phyloP scores from a whole-genome alignment of 2,797 vertebrate species.

The Avahi laniger region DNA sequence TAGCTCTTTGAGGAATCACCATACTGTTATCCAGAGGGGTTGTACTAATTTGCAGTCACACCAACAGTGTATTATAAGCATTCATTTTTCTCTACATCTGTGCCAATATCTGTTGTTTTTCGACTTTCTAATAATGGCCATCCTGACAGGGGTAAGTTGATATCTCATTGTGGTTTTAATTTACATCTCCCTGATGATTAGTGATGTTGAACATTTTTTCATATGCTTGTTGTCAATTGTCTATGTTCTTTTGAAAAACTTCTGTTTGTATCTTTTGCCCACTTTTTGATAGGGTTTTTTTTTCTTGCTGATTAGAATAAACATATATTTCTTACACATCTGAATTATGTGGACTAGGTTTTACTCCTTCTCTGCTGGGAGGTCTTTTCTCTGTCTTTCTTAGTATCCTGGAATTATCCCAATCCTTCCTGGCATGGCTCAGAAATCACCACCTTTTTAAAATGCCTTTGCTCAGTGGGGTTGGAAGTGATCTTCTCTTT shows the following conservation, averaged over 20 bases:
- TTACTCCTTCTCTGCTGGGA: background rate
- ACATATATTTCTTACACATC: background rate
- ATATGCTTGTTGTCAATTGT: too few relatives aligned
- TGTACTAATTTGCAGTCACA: background rate
- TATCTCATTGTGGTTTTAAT: too few relatives aligned
- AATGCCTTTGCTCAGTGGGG: background rate
- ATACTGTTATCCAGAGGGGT: background rate
- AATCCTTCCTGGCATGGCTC: background rate
- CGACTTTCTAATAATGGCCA: too few relatives aligned
- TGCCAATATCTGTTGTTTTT: too few relatives aligned
- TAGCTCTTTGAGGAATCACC: background rate
- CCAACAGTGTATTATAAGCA: background rate
- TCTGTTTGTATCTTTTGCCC: too few relatives aligned
- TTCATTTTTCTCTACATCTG: background rate
- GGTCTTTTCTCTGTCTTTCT: background rate
- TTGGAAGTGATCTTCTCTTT: background rate
- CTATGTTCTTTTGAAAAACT: too few relatives aligned
- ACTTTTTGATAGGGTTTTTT: too few relatives aligned
- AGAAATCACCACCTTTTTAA: background rate
- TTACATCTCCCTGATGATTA: too few relatives aligned
- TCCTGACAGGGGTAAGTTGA: too few relatives aligned
- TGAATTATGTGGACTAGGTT: background rate
- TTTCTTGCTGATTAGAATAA: background rate
- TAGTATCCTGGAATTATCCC: background rate
- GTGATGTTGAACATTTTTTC: too few relatives aligned